These are phyloP conservation scores for Luperina testacea DNA, from an alignment of 2,888 invertebrate species.

Conservation along the genomic window DNA sequence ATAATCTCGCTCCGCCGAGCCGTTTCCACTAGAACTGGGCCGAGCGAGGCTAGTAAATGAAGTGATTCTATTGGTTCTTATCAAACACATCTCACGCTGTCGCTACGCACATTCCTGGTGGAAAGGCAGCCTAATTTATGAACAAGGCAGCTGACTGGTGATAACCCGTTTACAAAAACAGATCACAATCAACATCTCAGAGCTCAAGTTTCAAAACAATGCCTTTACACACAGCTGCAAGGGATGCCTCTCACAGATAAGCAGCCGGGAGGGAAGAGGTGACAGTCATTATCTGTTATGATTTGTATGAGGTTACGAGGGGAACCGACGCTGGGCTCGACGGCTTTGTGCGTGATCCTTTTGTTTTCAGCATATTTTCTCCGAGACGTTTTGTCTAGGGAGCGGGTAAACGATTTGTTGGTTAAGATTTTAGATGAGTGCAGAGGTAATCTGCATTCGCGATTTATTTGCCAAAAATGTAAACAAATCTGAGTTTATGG, in stretches of 20 bases:
- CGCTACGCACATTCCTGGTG: no score
- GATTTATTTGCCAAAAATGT: no score
- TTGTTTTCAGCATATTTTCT: slow-evolving; percentile 11
- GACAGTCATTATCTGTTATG: slow-evolving; percentile 24
- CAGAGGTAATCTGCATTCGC: no score
- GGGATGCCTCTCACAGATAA: slow-evolving; percentile 18
- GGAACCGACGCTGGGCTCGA: slow-evolving; percentile 12
- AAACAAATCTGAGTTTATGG: no score
- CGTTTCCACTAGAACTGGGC: no score
- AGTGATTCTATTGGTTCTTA: no score
- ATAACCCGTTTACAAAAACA: background rate
- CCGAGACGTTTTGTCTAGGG: background rate
- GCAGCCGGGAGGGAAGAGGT: slow-evolving; percentile 6
- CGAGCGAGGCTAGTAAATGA: no score
- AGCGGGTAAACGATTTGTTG: background rate
- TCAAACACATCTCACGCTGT: no score
- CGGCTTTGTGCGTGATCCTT: slow-evolving; percentile 5
- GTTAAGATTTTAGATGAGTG: background rate
- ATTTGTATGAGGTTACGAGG: slow-evolving; percentile 1
- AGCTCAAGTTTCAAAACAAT: slow-evolving; percentile 16
- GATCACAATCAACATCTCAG: background rate
- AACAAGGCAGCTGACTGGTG: background rate
- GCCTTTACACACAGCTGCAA: background rate
- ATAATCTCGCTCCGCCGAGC: no score
- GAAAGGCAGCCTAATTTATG: no score